Base-by-base conservation (phyloP, 2,113 vertebrate genomes). In the Arizona elegans region DNA sequence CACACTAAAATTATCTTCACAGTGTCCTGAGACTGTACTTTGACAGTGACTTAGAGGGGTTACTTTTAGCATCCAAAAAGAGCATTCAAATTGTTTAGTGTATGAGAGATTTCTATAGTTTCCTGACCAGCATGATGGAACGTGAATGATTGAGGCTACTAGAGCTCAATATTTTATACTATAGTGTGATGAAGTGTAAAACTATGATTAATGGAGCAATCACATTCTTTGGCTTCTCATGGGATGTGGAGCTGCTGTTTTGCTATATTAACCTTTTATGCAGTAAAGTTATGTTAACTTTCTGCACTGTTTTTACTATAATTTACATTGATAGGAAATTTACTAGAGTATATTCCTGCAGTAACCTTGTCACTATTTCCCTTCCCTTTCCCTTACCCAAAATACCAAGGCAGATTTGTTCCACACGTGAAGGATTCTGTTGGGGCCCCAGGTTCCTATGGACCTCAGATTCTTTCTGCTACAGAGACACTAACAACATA, bases 151-250 rank as follows among this genome's bases (percentile, higher is more conserved):
- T 26, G 87, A 91, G 81, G 86, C 62, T 33, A 55, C 38, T 23
- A 38, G 0, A 91, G 94, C 95, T 97, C 59, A 7, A 93, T 96
- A 96, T 88, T 93, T 95, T 95, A 94, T 93, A 92, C n/a, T 93
- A 93, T 85, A 95, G 93, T 93, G 93, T 96, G 95, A 95, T 26
- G 4, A 93, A 96, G 93, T 93, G 89, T 95, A 92, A 26, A 96
- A 94, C 91, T 90, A 86, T 96, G 96, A 97, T 96, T 96, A 97
- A 97, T 96, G 93, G 92, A 65, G 87, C 93, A 96, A 95, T 95
- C 96, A 96, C 94, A 94, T 94, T 93, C 33, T 86, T 93, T 93
- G 90, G 92, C 90, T 96, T 96, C 91, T 65, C 96, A 70, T n/a
- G 94, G 86, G 86, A 85, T 58, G 29, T 89, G 26, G 95, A 94